phyloP scores from a whole-genome alignment of 2,113 vertebrate genomes.

The Danio rerio region DNA sequence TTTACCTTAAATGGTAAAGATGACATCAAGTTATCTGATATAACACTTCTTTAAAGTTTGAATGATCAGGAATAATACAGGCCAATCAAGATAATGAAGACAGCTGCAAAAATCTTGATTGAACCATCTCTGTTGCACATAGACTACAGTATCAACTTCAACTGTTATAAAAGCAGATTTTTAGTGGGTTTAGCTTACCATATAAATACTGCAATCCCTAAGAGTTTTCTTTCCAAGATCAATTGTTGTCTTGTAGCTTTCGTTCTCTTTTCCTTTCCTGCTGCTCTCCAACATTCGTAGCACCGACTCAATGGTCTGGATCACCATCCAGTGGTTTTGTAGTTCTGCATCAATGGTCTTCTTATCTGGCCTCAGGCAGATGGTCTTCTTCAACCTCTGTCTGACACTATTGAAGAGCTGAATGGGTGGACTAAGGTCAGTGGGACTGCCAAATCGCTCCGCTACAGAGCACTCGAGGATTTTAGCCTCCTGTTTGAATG shows the following conservation, averaged over 20 bases:
- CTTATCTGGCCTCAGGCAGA: conserved; percentile 72
- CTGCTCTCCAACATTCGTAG: conserved; percentile 72
- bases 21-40: no score
- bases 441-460: conserved; percentile 59
- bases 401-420: conserved; percentile 72
- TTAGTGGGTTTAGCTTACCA: conserved; percentile 67
- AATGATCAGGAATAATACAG: no score
- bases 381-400: conserved; percentile 70
- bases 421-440: conserved; percentile 69
- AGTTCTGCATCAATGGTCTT: conserved; percentile 74
- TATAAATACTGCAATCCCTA: conserved; percentile 70
- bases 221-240: conserved; percentile 68
- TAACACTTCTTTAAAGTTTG: no score
- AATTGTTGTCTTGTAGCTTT: conserved; percentile 65
- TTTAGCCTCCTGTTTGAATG: conserved; percentile 71
- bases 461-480: conserved; percentile 67
- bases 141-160: no score
- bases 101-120: no score
- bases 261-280: conserved; percentile 57
- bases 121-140: no score
- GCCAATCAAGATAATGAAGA: no score
- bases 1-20: no score
- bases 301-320: conserved; percentile 76
- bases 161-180: no score
- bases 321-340: conserved; percentile 75